Base-by-base conservation (phyloP, 92 coral and sea anemone genomes). In the Bergia sp. region DNA sequence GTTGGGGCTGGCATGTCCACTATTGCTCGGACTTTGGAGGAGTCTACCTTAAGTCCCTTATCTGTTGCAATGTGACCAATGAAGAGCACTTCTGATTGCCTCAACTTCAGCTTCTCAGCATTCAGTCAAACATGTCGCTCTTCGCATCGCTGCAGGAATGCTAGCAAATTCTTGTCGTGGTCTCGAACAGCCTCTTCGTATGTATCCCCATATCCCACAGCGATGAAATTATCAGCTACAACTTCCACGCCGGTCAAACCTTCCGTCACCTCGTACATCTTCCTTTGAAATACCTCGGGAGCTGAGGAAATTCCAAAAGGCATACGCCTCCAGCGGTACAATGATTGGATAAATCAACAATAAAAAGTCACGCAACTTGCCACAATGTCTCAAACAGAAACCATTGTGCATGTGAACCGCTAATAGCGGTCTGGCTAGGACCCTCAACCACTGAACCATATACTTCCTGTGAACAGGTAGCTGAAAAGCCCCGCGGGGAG, bases 1-100 rank as follows among this genome's bases (percentile, higher is more conserved):
- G 90, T 86, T 12, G 92, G 92, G 39, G 80, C 79, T 13, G 92
- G 89, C 92, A 90, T 86, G 40, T 90, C 86, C 37, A 50, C 44
- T 41, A 85, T 90, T 41, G 92, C 92, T 71, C 79, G 78, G 18
- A 90, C 89, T 67, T 90, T 90, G 74, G 88, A 87, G 37, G 82
- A 81, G 89, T 90, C 89, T 40, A 90, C 89, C 21, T 71, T 73
- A 15, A 90, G 81, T 61, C 92, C 92, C 73, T 90, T 86, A 47
- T 86, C 86, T 37, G 88, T 89, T 37, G 89, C 84, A 37, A 89
- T 73, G 65, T 83, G 92, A 36, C 89, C 89, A 67, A 85, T 90
- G 81, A 90, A 90, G n/a, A 89, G 55, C 79, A 90, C 81, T 23
- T 90, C 73, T 1, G 87, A 69, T 29, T 86, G 90, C 76, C 84